Evolutionary conservation across 1,140 invertebrate genomes (phyloP).

Genomic region (Apis mellifera): DNA sequence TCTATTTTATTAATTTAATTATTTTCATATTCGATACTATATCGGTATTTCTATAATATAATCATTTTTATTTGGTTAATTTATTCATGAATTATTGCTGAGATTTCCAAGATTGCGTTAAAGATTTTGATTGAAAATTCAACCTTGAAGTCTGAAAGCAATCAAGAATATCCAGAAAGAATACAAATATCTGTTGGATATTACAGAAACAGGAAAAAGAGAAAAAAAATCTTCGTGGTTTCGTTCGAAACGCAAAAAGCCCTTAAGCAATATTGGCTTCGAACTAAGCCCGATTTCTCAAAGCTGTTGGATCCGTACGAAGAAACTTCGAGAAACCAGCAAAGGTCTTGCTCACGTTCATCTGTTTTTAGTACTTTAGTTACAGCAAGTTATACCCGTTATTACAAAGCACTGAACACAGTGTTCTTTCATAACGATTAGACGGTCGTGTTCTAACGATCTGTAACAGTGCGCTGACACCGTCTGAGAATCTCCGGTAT

Average conservation of each 20-base stretch:
- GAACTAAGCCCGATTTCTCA: constrained; percentile 8
- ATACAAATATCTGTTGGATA: not conserved
- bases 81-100: not conserved
- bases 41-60: too few relatives aligned
- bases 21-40: too few relatives aligned
- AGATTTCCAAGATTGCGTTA: not conserved
- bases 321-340: constrained; percentile 32
- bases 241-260: constrained; percentile 12
- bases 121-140: constrained; percentile 21
- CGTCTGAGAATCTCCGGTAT: not conserved
- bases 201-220: not conserved
- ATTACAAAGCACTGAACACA: constrained; percentile 46
- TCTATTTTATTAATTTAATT: too few relatives aligned
- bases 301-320: constrained; percentile 12
- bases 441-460: constrained; percentile 26
- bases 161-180: constrained; percentile 6
- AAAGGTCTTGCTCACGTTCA: constrained; percentile 51
- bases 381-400: constrained; percentile 15
- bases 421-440: constrained; percentile 49
- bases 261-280: constrained; percentile 39
- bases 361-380: constrained; percentile 47
- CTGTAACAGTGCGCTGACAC: not conserved
- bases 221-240: constrained; percentile 19
- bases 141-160: constrained; percentile 6
- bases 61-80: not conserved